These are phyloP conservation scores for Andrena bicolor DNA, from an alignment of 2,888 invertebrate species.

Conservation along the genomic window DNA sequence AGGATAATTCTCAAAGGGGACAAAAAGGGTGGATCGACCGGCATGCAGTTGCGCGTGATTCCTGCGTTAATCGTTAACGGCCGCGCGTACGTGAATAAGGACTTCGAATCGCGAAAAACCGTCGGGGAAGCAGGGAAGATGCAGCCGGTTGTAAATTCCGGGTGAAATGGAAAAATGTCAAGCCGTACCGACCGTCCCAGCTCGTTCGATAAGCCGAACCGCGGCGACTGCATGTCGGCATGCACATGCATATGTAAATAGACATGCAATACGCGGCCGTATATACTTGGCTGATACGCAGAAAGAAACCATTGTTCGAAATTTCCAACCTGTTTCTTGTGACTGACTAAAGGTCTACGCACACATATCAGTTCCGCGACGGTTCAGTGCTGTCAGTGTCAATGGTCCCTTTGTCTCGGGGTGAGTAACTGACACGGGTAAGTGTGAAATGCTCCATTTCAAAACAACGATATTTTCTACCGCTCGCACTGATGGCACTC, in stretches of 20 bases:
- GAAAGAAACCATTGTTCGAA: constrained; percentile 56
- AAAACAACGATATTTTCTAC: no score
- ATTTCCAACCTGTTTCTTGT: constrained; percentile 36
- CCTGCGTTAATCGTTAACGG: no score
- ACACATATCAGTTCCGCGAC: no score
- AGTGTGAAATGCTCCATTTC: no score
- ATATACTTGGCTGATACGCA: constrained; percentile 31
- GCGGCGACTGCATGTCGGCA: constrained; percentile 68
- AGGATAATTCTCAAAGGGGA: constrained; percentile 17
- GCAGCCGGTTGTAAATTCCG: constrained; percentile 63
- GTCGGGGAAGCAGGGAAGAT: constrained; percentile 54
- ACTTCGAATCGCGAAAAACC: constrained; percentile 22
- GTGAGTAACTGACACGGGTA: no score
- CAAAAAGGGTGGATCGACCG: neutral
- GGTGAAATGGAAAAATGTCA: constrained; percentile 72
- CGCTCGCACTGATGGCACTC: no score
- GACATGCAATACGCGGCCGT: constrained; percentile 48
- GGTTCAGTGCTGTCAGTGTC: no score
- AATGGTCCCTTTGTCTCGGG: no score
- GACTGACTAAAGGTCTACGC: constrained; percentile 12
- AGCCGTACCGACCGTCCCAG: constrained; percentile 45
- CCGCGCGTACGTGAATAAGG: neutral
- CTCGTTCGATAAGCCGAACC: constrained; percentile 70
- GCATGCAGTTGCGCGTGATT: neutral
- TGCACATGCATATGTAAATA: constrained; percentile 72